A percentile compares a stretch with the other conserved stretches of the same genome.
Evolutionary conservation across 2,113 vertebrate species (phyloP).

Genomic region (Corvus cornix): DNA sequence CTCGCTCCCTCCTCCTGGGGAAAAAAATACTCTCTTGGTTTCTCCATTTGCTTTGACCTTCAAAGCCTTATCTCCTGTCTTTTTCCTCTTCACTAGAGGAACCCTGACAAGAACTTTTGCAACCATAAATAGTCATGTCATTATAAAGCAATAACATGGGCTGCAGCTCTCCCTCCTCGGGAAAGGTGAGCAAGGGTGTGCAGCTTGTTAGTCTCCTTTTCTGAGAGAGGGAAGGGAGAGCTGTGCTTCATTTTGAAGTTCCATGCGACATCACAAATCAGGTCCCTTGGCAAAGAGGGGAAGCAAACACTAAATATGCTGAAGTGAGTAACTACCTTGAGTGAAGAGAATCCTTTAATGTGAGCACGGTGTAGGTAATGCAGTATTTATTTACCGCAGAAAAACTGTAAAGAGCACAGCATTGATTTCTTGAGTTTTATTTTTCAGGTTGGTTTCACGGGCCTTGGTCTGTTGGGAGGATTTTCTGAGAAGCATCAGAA

Average conservation of each 20-base stretch:
- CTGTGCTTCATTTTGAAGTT: not conserved
- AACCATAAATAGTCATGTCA: not conserved
- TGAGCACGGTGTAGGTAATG: not conserved
- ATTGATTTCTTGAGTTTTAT: conserved; percentile 42
- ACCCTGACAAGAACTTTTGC: conserved; percentile 3
- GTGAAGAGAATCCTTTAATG: conserved; percentile 44
- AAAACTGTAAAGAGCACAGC: conserved; percentile 32
- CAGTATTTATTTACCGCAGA: conserved; percentile 39
- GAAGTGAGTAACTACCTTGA: not conserved
- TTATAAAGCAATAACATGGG: not conserved
- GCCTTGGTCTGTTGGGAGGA: not conserved
- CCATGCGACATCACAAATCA: not conserved
- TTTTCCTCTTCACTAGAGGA: not conserved
- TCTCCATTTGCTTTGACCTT: conserved; percentile 5
- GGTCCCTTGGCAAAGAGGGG: conserved; percentile 10
- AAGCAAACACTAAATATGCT: conserved; percentile 5
- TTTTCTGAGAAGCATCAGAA: conserved; percentile 24
- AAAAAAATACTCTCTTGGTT: not conserved
- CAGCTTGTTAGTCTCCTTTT: not conserved
- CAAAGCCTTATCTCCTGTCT: not conserved
- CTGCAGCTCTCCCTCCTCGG: not conserved
- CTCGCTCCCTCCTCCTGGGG: fast-evolving
- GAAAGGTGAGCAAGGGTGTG: not conserved
- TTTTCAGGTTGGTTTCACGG: not conserved
- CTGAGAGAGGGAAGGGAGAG: not conserved